Base-by-base conservation (phyloP, 1,140 invertebrate genomes). In the Drosophila watanabei region DNA sequence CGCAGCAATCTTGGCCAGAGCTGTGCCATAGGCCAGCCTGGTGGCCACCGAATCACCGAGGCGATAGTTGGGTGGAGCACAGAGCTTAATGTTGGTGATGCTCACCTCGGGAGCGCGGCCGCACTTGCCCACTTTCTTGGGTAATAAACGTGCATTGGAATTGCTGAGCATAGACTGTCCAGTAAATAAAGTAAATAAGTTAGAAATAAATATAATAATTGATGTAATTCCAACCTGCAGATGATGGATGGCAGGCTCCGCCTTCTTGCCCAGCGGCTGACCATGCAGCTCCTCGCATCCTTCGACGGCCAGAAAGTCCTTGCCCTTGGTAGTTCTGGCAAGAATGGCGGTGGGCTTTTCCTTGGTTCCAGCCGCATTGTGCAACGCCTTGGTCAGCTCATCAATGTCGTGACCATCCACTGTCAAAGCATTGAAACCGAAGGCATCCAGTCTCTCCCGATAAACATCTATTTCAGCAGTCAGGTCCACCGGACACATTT, bases 351-450 rank as follows among this genome's bases (percentile, higher is more conserved):
- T 99, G 32, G 99, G 99, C 91, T 97, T 97, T 28, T 95, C 97
- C 91, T 96, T 96, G 0, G 95, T 96, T 33, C 93, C 93, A 45
- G 96, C 94, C 2, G 97, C 97, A 92, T 97, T 95, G 88, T 98
- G 95, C 83, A 98, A 97, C 2, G 97, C 97, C 93, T 97, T 98
- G 83, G 95, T 96, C 16, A 99, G 94, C 92, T 97, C 97, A 65
- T 97, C 96, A 35, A 99, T 96, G 93, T 99, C 97, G 92, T 99
- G 99, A 0, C 99, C 99, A 95, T 99, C 98, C 24, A 99, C 97
- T 35, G 99, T 97, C 66, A 98, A 94, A 0, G 98, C 96, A 93
- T 99, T 96, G 82, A 97, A 96, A 59, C 98, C 99, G 94, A 99
- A 99, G 24, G 98, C 95, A 86, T 98, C 97, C 16, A 98, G 93